Base-by-base conservation (phyloP, 2,888 invertebrate genomes). In the Acronicta leporina region DNA sequence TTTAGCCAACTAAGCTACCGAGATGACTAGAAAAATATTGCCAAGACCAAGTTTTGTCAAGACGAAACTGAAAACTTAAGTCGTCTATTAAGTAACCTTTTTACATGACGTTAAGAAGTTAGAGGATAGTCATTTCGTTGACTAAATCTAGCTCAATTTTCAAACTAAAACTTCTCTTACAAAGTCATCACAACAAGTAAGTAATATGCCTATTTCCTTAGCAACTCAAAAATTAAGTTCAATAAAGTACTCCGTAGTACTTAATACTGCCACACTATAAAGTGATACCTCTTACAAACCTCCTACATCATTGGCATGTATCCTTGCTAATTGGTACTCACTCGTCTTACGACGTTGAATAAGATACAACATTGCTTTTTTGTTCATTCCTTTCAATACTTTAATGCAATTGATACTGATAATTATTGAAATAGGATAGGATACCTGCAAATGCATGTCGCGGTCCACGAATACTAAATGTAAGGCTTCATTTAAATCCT, bases 261-360 rank as follows among this genome's bases (percentile, higher is more conserved):
- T 0, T 40, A 38, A 38, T 11, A 16, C 11, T 16, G 30, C 9
- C 40, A 54, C 63, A 58, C 59, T 75, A 77, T 71, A 77, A 77
- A 63, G 78, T 79, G 68, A 55, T 59, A 55, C 63, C 62, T 59
- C 64, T 73, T 73, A 73, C 66, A 56, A 62, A 67, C 70, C 80
- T 82, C 80, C 81, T 73, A 83, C 83, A 81, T 84, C 84, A 83
- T 84, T 84, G 79, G 80, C 76, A 82, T 84, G 81, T 81, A 82
- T 79, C 77, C 83, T 82, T 83, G 79, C 91, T 92, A 92, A 92
- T 92, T 92, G 87, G 87, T 85, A 82, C 58, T 56, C 69, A 64
- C 86, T 80, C 80, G 88, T 80, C 72, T 71, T 82, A 81, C 85
- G 64, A 76, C 82, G 74, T 71, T 68, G 75, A 86, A 82, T 82